Base-by-base conservation (phyloP, 2,113 vertebrate genomes). In the Oreochromis niloticus region DNA sequence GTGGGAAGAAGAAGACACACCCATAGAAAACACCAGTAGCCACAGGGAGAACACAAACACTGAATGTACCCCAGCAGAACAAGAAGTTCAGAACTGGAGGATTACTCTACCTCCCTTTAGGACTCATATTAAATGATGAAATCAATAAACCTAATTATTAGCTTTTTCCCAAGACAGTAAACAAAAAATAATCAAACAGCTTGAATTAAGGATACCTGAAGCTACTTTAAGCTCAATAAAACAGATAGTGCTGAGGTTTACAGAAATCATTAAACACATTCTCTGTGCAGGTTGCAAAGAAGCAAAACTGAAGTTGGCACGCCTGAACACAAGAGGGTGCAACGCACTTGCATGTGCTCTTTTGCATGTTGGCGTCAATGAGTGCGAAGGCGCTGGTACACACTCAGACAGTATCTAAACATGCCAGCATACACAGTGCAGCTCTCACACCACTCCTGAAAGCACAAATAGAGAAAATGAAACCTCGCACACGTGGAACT, bases 291-390 rank as follows among this genome's bases (percentile, higher is more conserved):
- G 46, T 52, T 52, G 46, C 73, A 52, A 34, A 52, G 46, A 50
- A 52, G 17, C 46, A 32, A 1, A 78, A 78, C 73, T 52, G 73
- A 78, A 78, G 73, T 52, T 22, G 46, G 52, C 43, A 34, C 0
- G 7, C 63, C 17, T 66, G 9, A 83, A 55, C 91, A 81, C 71
- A 52, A 94, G 93, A 92, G 90, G 92, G 93, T 17, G 93, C 88
- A 87, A 84, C 87, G 7, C 43, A 55, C 83, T 79, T 9, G 3
- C 54, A 19, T 57, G 7, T 48, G 27, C 5, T 30, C 11, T 36
- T 43, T 57, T 9, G 4, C 6, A 71, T 19, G 10, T n/a, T 78
- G 16, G 73, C 0, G 17, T 50, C 71, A 4, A 12, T 30, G 24
- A 50, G 71, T n/a, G 27, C 27, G 3, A 52, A 78, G 1, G 73